These are phyloP conservation scores for Elegia similella DNA, from an alignment of 2,888 invertebrate genomes.

Conservation along the genomic window DNA sequence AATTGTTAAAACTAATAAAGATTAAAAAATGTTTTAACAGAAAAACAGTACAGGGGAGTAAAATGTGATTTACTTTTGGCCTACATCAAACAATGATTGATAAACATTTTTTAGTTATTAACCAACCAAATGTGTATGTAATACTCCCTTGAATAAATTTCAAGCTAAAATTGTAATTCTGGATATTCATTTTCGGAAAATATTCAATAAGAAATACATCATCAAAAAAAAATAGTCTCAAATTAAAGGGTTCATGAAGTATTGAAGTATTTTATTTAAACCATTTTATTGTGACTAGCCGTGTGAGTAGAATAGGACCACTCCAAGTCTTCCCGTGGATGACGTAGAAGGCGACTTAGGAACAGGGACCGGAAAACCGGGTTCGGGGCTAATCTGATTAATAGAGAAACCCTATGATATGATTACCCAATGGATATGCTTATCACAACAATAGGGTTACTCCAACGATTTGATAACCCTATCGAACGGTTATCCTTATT, in stretches of 20 bases:
- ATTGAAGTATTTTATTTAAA: conserved; percentile 22
- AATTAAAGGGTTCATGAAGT: conserved; percentile 62
- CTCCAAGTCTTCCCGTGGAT: too few species aligned
- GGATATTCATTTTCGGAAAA: conserved; percentile 37
- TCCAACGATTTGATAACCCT: too few species aligned
- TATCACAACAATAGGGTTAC: too few species aligned
- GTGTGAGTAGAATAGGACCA: too few species aligned
- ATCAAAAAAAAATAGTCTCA: conserved; percentile 62
- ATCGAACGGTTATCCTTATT: too few species aligned
- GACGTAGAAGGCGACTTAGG: too few species aligned
- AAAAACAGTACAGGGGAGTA: neutral
- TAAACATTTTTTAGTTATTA: neutral
- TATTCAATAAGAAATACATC: conserved; percentile 41
- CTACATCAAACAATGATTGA: neutral
- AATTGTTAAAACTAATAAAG: conserved; percentile 3
- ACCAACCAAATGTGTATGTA: neutral
- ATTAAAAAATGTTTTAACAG: neutral
- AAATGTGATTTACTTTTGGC: conserved; percentile 8
- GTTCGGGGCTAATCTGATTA: too few species aligned
- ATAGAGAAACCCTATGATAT: too few species aligned
- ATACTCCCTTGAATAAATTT: conserved; percentile 28
- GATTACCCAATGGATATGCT: too few species aligned
- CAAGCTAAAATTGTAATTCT: conserved; percentile 20
- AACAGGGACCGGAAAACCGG: too few species aligned
- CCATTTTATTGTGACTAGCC: neutral